Evolutionary conservation across 2,888 invertebrate genomes (phyloP), one percentile per base, ranked within the genome.

Genomic region (Melinaea marsaeus): DNA sequence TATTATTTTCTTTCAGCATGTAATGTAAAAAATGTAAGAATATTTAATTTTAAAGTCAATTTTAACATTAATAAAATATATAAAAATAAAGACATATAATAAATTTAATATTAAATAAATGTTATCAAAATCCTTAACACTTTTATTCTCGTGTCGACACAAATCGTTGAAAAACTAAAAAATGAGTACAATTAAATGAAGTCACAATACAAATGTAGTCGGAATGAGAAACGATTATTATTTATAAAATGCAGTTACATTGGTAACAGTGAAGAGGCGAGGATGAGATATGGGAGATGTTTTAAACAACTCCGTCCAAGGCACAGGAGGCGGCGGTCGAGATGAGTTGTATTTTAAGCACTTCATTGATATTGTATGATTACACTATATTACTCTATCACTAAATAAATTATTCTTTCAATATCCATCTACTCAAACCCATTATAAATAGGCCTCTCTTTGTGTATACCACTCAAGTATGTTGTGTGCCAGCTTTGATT

Each of bases 181-280:
- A 51, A 22, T 32, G 51, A 9, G 32, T 51, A 51, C 32, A 51
- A 51, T 51, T 32, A 51, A 51, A 32, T 32, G 22, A 51, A 51
- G 42, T 51, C 51, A 51, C 51, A 51, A 51, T 51, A 51, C 32
- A 51, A 51, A 51, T 51, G 51, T 51, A 32, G 1, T 51, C 32
- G 22, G 51, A 32, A 32, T 51, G 51, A 51, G 51, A 9, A 51
- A 51, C 32, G 51, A 32, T 22, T 11, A 11, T 51, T 51, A 51
- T 51, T 51, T 51, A 51, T 51, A 51, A 51, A 51, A 32, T 51
- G 32, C 51, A 32, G 42, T 42, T 42, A 42, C 32, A 51, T 51
- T 51, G 3, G 51, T 51, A 51, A 51, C 51, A 11, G 6, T 51
- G 32, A 51, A 51, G 51, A 51, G 51, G 51, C 32, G 51, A 51